Conservation (phyloP, 2,797 vertebrate genomes). For the Botia almorhae region DNA sequence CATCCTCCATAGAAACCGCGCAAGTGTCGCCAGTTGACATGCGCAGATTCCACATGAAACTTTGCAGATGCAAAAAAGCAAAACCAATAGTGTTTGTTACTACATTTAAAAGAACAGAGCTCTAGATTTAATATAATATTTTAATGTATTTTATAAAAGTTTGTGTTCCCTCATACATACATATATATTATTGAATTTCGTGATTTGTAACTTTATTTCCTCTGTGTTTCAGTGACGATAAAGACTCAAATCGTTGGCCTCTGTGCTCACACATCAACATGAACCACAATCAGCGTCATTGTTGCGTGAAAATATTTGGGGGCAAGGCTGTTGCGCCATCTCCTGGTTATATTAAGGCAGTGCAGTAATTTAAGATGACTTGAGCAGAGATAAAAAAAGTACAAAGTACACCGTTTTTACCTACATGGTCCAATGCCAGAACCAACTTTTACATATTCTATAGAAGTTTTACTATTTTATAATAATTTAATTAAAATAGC, state of each 20-base stretch:
- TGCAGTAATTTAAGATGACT: neutral
- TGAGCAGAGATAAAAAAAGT: neutral
- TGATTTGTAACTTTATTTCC: neutral
- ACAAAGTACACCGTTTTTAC: too few relatives aligned
- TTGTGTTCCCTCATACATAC: neutral
- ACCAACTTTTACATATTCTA: neutral
- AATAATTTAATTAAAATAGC: too few relatives aligned
- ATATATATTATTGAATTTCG: neutral
- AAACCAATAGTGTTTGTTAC: neutral
- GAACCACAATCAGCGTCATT: neutral
- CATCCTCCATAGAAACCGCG: constrained; percentile 32
- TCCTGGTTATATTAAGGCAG: constrained; percentile 2
- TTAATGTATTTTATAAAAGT: neutral
- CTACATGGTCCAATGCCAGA: neutral
- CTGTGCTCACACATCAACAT: neutral
- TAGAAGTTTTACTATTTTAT: neutral
- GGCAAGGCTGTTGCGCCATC: constrained; percentile 18
- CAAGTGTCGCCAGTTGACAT: constrained; percentile 33
- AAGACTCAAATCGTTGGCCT: neutral
- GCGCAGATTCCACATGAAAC: constrained; percentile 34
- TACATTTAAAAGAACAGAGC: neutral
- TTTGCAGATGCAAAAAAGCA: neutral
- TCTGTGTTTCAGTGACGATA: neutral
- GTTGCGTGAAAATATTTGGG: neutral
- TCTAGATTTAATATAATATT: neutral